Base-by-base conservation (phyloP, 2,113 vertebrate genomes). In the Pao palembangensis region DNA sequence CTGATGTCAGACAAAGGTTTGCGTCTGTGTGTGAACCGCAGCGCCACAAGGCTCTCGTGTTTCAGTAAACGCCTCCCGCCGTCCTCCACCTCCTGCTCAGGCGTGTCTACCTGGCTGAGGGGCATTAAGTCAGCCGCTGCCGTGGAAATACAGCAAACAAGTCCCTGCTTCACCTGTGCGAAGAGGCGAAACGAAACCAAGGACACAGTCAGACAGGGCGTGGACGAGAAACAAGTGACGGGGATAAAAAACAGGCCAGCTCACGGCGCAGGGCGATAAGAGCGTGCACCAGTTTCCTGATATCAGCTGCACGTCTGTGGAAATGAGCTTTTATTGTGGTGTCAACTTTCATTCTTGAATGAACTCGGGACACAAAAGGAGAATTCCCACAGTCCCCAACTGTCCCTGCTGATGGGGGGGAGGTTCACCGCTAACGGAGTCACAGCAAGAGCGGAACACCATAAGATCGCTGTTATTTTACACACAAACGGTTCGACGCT, bases 121-220 rank as follows among this genome's bases (percentile, higher is more conserved):
- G 42, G 25, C 17, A 47, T 58, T 25, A 51, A 74, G 54, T 60
- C 69, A 73, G 71, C 58, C 71, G 60, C 50, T 67, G 61, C 53
- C 50, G 67, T 14, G 73, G 64, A 68, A 60, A 10, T 50, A 17
- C 25, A 41, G 61, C 41, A 51, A 71, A 71, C 61, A 51, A 13
- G 51, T 34, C 43, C 68, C 3, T 64, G 53, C n/a, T n/a, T 51
- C 19, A 61, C 55, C 55, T 57, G 55, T 21, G 48, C 47, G 68
- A 69, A 31, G 47, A 49, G 69, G 58, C 78, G 71, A 60, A 75
- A 60, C 0, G 20, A 84, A 81, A 75, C 70, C 73, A 71, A 63
- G 58, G 72, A 64, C 62, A 79, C 53, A 44, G 44, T 64, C 62
- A 17, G 10, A 28, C 18, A 58, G 75, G 78, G 71, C 50, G 78